Base-by-base conservation (phyloP, 2,113 vertebrate genomes). In the Herpetotheres cachinnans region DNA sequence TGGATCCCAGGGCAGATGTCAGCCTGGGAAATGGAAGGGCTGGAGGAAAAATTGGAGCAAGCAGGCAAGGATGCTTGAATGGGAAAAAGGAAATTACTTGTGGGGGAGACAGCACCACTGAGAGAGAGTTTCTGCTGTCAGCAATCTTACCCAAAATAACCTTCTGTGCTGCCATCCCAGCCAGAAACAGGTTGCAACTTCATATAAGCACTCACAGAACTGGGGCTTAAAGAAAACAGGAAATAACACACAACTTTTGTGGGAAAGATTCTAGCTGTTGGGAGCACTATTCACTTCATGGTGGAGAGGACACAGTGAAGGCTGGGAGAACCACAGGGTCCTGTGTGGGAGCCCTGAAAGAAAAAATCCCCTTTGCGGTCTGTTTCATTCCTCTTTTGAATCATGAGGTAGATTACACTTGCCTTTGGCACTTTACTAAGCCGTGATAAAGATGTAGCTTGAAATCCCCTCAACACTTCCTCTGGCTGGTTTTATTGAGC, bases 91-190 rank as follows among this genome's bases (percentile, higher is more conserved):
- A 89, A 95, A 91, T 88, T 79, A 76, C 44, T 47, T 84, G 65
- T 89, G 50, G 50, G 36, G 47, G 49, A 97, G 46, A 69, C 12
- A 87, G 32, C 36, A 85, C 62, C 32, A 36, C 49, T 79, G 66
- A 91, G 89, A 89, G 66, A 91, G 89, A 89, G n/a, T 59, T 90
- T 96, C 78, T 93, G 58, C 74, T 95, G 44, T 84, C 78, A 89
- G 46, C 56, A 79, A 52, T 67, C 77, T 87, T 84, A 82, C 81
- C 70, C 56, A 91, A 89, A 96, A 93, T 91, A 97, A 74, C 83
- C 20, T 90, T 77, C 63, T 86, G 32, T 63, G 54, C 61, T 93
- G 61, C 52, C 56, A 79, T 56, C 54, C 29, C 26, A 84, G 61
- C 14, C 69, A 73, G 86, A 83, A 95, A 84, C 54, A 84, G 29